Evolutionary conservation across 2,797 vertebrate species (phyloP), one percentile per base, ranked within the genome.

Genomic region (Labeo calbasu): DNA sequence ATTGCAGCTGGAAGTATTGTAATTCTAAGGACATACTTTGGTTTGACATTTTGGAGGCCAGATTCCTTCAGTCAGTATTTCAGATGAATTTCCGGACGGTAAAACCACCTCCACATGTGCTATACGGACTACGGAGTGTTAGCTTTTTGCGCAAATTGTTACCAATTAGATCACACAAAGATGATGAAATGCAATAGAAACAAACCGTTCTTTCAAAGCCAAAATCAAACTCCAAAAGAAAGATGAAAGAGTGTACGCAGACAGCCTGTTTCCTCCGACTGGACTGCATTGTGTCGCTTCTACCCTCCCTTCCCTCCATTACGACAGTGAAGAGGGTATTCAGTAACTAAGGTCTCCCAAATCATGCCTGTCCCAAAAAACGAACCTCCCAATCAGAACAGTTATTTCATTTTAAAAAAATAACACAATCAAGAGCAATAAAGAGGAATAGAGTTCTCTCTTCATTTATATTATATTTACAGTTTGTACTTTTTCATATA

Each of bases 21-120:
- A 92, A 93, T 93, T 90, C 91, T 89, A 90, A 78, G 66, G 61
- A 76, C 21, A 93, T 92, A 93, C 95, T 96, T 96, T 96, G 95
- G 95, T 95, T 93, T 92, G 90, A 91, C 92, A 92, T 85, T 87
- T 93, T 92, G 90, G 90, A 93, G 92, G 93, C 92, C 94, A 90
- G 93, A 93, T 94, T 85, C 82, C 43, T 82, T 85, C 23, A 78
- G 72, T 77, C 61, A 80, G 63, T 91, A 92, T 92, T 94, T 89
- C 93, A 93, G 91, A 93, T 90, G 89, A 92, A 77, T 88, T 91
- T 91, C 86, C 88, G 86, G 87, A 89, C 90, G 86, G 91, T 89
- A 92, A 85, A 88, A 89, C 88, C 88, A 89, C 86, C 91, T 89
- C 59, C 66, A 71, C 23, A 82, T 90, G 93, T 90, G 91, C 86